These are phyloP conservation scores for Rhincodon typus DNA, from an alignment of 2,797 vertebrate species.

Conservation along the genomic window DNA sequence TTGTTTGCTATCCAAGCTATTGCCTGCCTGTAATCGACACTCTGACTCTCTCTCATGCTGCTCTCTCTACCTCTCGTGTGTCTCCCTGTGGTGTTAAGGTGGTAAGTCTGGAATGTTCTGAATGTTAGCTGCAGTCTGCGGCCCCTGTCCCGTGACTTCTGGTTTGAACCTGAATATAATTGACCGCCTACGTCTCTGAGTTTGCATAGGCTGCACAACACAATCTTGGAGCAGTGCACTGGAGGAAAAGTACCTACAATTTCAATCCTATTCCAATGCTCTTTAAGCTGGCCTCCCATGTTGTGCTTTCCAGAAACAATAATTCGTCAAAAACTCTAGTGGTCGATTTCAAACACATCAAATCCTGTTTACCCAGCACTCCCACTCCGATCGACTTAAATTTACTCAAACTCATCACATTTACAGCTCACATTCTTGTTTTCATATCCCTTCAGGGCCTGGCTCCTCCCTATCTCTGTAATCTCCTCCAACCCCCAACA, in stretches of 20 bases:
- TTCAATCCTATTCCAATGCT: not conserved
- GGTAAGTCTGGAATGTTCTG: not conserved
- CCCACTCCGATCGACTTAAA: not conserved
- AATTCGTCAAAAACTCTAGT: not conserved
- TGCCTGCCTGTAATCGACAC: not conserved
- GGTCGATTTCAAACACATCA: not conserved
- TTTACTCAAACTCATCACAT: not conserved
- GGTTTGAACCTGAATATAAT: not conserved
- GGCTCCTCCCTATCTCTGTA: not conserved
- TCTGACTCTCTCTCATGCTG: not conserved
- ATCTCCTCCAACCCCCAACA: not conserved
- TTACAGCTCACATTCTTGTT: not conserved
- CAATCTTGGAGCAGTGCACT: not conserved
- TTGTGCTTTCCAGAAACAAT: not conserved
- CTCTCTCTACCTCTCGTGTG: not conserved
- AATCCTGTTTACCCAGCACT: not conserved
- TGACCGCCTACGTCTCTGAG: not conserved
- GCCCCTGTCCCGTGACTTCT: not conserved
- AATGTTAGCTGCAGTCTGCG: not conserved
- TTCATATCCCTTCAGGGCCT: not conserved
- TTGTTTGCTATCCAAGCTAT: not conserved
- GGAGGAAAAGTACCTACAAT: not conserved
- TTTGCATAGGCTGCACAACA: not conserved
- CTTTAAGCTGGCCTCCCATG: not conserved
- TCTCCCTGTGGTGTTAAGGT: not conserved